phyloP scores from a whole-genome alignment of 92 coral and sea anemone species.

The Bergia puertoricense region DNA sequence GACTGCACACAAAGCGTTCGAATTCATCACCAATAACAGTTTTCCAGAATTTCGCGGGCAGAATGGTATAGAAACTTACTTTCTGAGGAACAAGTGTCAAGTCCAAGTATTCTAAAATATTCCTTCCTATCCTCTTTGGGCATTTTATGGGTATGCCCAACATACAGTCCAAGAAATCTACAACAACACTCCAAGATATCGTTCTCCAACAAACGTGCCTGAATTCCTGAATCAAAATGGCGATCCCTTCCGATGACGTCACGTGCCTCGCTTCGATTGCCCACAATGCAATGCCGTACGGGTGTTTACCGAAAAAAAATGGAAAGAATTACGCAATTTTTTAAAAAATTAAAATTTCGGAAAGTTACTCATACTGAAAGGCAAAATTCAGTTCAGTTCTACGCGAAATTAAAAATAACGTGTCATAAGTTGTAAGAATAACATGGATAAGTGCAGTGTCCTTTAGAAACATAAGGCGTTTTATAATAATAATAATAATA shows the following conservation, averaged over 20 bases:
- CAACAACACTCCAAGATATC: slow-evolving; percentile 61
- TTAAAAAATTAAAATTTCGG: too few species aligned
- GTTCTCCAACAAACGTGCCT: slow-evolving; percentile 62
- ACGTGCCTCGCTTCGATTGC: slow-evolving; percentile 66
- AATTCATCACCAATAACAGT: slow-evolving; percentile 34
- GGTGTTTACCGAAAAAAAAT: background rate
- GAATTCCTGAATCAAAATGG: slow-evolving; percentile 87
- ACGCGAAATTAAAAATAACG: too few species aligned
- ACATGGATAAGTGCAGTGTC: too few species aligned
- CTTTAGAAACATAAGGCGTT: too few species aligned
- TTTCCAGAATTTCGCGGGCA: background rate
- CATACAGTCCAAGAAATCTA: slow-evolving; percentile 77
- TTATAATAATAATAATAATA: too few species aligned
- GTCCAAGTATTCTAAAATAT: slow-evolving; percentile 84
- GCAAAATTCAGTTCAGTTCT: too few species aligned
- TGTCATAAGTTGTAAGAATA: too few species aligned
- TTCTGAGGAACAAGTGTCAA: slow-evolving; percentile 80
- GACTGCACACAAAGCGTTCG: slow-evolving; percentile 26
- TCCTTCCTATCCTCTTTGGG: slow-evolving; percentile 98
- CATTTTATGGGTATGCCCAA: slow-evolving; percentile 78
- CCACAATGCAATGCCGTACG: slow-evolving; percentile 49
- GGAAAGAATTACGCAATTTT: too few species aligned
- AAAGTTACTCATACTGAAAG: too few species aligned
- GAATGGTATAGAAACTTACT: slow-evolving; percentile 64
- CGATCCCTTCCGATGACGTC: slow-evolving; percentile 95